A percentile compares a stretch with the other conserved stretches of the same genome.
phyloP scores from a whole-genome alignment of 2,888 invertebrate species.

The Neria commutata region DNA sequence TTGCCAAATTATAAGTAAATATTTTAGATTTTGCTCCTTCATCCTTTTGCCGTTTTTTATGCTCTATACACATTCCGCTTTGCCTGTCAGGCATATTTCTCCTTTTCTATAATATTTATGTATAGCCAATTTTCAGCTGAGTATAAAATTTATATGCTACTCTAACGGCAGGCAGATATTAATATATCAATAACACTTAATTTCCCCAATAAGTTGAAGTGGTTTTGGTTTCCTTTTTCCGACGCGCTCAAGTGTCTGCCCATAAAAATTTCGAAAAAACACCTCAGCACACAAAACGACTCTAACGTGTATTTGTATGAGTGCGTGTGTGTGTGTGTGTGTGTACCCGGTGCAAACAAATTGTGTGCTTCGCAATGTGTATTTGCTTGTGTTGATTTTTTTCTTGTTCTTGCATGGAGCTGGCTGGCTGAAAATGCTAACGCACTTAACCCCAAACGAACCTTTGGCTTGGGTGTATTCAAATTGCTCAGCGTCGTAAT shows the following conservation, averaged over 20 bases:
- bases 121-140: no score
- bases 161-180: neutral
- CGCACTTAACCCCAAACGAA: slow-evolving; percentile 19
- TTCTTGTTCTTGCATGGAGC: slow-evolving; percentile 24
- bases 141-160: no score
- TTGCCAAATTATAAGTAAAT: no score
- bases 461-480: slow-evolving; percentile 32
- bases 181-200: slow-evolving; percentile 25
- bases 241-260: neutral
- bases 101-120: no score
- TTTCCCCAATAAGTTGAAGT: slow-evolving; percentile 19
- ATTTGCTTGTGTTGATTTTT: neutral
- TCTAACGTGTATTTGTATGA: slow-evolving; percentile 27
- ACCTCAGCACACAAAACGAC: no score
- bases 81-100: no score
- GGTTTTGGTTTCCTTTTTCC: neutral
- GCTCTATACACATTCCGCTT: no score
- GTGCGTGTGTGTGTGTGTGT: no score
- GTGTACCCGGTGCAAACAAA: slow-evolving; percentile 3
- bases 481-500: slow-evolving; percentile 36
- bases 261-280: no score
- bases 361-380: neutral
- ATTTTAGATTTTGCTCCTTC: no score
- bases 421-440: neutral
- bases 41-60: no score